Base-by-base conservation (phyloP, 92 coral and sea anemone species). In the Epizoanthus stellaris region DNA sequence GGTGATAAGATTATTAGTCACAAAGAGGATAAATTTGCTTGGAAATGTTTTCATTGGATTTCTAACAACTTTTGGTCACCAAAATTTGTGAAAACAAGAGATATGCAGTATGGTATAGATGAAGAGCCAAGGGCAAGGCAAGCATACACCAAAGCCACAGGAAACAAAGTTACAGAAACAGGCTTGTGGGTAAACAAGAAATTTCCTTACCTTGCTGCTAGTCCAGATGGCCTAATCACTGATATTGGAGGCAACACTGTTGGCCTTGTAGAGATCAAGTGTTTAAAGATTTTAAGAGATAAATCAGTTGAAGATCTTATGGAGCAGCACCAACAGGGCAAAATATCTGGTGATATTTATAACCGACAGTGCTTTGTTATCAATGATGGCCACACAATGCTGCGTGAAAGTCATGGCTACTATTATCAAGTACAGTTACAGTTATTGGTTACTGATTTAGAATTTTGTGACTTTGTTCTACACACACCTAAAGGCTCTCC, bases 381-480 rank as follows among this genome's bases (percentile, higher is more conserved):
- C 54, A 63, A 40, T 14, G 67, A 70, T 42, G 73, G 73, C 23
- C 59, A 83, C 34, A 70, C 74, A 4, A 52, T 10, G 11, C 85
- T 88, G 36, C 82, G 80, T n/a, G 59, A 88, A 69, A 88, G 88
- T 21, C 88, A 76, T 38, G 4, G 6, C 15, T 88, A 83, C 67
- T 88, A 83, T 76, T 83, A 75, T 43, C 84, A 82, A 82, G 88
- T 88, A 54, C 87, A 88, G 72, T 17, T 88, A 66, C 73, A 39
- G 74, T 56, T 88, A 52, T 85, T 88, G 16, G 91, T 88, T 17
- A 88, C 88, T 21, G 88, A 83, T 57, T 88, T 88, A 54, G 76
- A 57, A 19, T 53, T 75, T 57, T 88, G 91, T 82, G 88, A 88
- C 67, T 88, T 88, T 75, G 88, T 88, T 58, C 83, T 82, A 69